Conservation (phyloP, 2,113 vertebrate species). For the Phyllopteryx taeniolatus region DNA sequence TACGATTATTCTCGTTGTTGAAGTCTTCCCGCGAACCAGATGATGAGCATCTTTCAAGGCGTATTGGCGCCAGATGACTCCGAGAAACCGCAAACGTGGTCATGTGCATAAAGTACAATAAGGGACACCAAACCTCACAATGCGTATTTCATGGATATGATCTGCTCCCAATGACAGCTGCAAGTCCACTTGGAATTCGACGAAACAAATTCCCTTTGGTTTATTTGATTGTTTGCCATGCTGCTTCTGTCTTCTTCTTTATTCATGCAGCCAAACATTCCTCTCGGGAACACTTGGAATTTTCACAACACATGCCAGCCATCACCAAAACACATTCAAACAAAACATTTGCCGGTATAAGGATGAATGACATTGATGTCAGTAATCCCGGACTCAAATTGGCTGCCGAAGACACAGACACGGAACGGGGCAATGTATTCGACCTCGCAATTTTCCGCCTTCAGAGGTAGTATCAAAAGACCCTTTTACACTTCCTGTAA, state of each 20-base stretch:
- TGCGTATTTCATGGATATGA: not conserved
- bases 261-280: not conserved
- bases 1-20: not conserved
- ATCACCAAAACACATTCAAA: not conserved
- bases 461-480: not conserved
- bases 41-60: not conserved
- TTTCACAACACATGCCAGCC: conserved; percentile 2
- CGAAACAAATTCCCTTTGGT: not conserved
- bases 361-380: not conserved
- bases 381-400: not conserved
- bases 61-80: not conserved
- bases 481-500: not conserved
- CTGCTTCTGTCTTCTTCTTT: not conserved
- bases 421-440: not conserved
- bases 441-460: not conserved
- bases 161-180: not conserved
- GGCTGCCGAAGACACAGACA: not conserved
- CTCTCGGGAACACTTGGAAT: not conserved
- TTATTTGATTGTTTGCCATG: not conserved
- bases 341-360: not conserved
- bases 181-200: not conserved
- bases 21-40: not conserved
- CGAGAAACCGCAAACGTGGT: not conserved
- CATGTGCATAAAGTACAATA: not conserved
- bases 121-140: not conserved